phyloP scores from a whole-genome alignment of 2,888 invertebrate genomes.

The Crioceris asparagi region DNA sequence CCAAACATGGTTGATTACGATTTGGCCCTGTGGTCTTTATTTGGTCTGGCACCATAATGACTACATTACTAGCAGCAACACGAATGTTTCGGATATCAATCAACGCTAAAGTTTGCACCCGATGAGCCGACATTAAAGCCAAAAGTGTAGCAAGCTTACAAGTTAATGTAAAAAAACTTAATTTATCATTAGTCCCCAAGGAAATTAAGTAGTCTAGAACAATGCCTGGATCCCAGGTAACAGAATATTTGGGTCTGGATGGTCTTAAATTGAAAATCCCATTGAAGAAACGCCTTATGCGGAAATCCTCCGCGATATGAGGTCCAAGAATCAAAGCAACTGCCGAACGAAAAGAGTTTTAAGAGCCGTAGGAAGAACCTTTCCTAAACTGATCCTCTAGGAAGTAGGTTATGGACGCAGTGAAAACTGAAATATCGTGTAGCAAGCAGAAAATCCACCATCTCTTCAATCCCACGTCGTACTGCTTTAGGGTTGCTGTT shows the following conservation, averaged over 20 bases:
- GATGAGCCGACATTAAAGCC: not conserved
- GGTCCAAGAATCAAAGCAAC: slow-evolving; percentile 9
- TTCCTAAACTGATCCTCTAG: slow-evolving; percentile 8
- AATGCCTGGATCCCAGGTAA: slow-evolving; percentile 12
- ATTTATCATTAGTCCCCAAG: not conserved
- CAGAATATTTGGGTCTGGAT: slow-evolving; percentile 9
- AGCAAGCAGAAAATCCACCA: not conserved
- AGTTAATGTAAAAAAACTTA: not conserved
- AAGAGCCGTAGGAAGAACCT: slow-evolving; percentile 13
- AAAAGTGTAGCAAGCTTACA: not conserved
- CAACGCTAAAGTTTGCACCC: not conserved
- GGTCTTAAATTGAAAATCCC: slow-evolving; percentile 14
- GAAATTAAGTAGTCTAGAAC: slow-evolving; percentile 10
- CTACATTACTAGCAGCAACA: not conserved
- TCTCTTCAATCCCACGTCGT: not conserved
- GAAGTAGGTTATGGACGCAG: slow-evolving; percentile 8
- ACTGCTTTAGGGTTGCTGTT: slow-evolving; percentile 2
- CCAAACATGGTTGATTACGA: slow-evolving; percentile 1
- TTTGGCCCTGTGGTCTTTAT: not conserved
- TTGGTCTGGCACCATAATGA: not conserved
- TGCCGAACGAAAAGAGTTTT: slow-evolving; percentile 15
- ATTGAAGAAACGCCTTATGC: slow-evolving; percentile 15
- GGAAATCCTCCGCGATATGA: slow-evolving; percentile 9
- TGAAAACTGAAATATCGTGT: slow-evolving; percentile 5
- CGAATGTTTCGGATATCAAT: not conserved